These are phyloP conservation scores for Pantherophis guttatus DNA, from an alignment of 2,113 vertebrate species.

Conservation along the genomic window DNA sequence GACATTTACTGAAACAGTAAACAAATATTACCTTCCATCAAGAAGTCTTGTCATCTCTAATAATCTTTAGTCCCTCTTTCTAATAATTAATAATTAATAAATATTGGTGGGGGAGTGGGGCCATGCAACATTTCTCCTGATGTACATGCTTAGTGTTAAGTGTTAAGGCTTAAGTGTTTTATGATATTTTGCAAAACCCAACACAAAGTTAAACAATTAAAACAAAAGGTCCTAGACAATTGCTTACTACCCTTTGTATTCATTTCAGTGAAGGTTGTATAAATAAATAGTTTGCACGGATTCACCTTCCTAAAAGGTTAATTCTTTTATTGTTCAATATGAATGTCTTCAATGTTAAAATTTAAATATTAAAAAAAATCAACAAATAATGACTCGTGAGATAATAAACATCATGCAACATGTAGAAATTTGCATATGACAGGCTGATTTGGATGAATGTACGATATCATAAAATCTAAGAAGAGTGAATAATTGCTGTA, in stretches of 20 bases:
- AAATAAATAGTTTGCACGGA: not conserved
- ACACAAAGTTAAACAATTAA: not conserved
- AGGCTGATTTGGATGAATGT: not conserved
- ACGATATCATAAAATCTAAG: not conserved
- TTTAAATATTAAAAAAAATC: not conserved
- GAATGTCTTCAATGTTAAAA: not conserved
- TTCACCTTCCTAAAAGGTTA: not conserved
- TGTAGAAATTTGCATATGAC: not conserved
- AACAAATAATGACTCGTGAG: not conserved
- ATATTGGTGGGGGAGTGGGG: not conserved
- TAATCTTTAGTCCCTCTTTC: not conserved
- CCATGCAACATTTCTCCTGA: not conserved
- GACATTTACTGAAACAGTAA: not conserved
- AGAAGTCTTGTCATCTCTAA: not conserved
- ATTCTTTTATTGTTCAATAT: not conserved
- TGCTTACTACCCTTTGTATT: not conserved
- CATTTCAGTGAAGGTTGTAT: not conserved
- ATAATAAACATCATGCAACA: not conserved
- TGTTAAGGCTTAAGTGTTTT: not conserved
- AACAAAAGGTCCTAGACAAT: not conserved
- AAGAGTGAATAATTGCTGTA: not conserved
- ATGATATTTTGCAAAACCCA: not conserved
- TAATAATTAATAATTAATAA: not conserved
- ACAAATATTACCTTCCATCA: not conserved
- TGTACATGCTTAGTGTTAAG: not conserved